Percentiles rank a stretch among this genome's conserved stretches.
Evolutionary conservation across 2,888 invertebrate species (phyloP).

Genomic region (Cordylochernes scorpioides): DNA sequence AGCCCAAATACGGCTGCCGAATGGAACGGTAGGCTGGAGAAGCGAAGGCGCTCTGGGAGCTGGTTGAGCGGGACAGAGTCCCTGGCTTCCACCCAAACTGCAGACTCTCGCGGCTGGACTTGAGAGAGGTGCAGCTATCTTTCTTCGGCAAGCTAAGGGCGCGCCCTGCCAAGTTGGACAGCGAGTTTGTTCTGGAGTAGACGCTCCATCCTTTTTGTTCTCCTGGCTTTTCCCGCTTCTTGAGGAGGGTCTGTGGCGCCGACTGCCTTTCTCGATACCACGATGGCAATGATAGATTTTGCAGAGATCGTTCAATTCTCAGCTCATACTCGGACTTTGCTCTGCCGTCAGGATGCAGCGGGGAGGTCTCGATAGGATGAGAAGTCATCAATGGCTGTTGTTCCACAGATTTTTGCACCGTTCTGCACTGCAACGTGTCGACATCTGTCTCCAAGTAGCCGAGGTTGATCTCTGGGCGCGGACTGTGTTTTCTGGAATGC

Average conservation of each 20-base stretch:
- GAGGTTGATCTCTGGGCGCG: too few species aligned
- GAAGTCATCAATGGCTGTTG: too few species aligned
- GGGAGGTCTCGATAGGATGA: constrained; percentile 24
- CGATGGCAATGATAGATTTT: constrained; percentile 76
- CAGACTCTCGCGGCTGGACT: neutral
- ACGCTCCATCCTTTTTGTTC: constrained; percentile 41
- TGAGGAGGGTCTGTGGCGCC: constrained; percentile 21
- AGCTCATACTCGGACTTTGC: constrained; percentile 59
- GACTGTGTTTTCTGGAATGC: too few species aligned
- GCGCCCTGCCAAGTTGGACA: neutral
- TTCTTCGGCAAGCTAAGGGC: too few species aligned
- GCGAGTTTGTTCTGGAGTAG: constrained; percentile 35
- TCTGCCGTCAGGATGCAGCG: constrained; percentile 44
- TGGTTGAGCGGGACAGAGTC: constrained; percentile 21
- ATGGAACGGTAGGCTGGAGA: constrained; percentile 11
- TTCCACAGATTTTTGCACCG: too few species aligned
- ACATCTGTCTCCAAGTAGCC: constrained; percentile 12
- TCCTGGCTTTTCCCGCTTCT: constrained; percentile 24
- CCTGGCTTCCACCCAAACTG: too few species aligned
- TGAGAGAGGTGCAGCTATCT: neutral
- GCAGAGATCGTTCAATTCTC: constrained; percentile 67
- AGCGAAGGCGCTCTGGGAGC: constrained; percentile 26
- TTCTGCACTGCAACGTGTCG: constrained; percentile 5
- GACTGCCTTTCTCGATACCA: too few species aligned
- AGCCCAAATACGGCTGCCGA: constrained; percentile 11